Evolutionary conservation across 2,888 invertebrate species (phyloP).

Genomic region (Ormyrus rosae): DNA sequence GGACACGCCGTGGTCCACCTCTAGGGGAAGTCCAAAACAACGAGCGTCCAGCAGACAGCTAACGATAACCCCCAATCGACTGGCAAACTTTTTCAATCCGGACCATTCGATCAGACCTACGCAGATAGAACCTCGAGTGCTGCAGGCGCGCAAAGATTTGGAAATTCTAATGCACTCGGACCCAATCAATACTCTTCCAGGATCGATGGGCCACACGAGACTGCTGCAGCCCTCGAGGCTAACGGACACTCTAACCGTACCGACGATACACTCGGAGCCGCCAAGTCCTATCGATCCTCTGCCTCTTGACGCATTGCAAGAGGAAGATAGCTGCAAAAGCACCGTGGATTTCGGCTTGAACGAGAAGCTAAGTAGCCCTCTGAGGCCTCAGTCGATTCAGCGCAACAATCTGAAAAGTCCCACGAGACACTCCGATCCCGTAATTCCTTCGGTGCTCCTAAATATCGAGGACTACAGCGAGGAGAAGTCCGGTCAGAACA

Average conservation of each 20-base stretch:
- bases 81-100: conserved; percentile 62
- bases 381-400: conserved; percentile 17
- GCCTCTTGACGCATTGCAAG: conserved; percentile 62
- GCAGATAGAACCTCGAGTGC: conserved; percentile 39
- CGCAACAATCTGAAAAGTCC: conserved; percentile 58
- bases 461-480: conserved; percentile 68
- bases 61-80: conserved; percentile 67
- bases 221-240: conserved; percentile 61
- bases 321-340: conserved; percentile 57
- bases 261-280: conserved; percentile 71
- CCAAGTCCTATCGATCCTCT: conserved; percentile 70
- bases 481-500: conserved; percentile 5
- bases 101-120: conserved; percentile 52
- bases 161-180: conserved; percentile 65
- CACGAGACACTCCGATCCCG: conserved; percentile 66
- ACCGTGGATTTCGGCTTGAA: neutral
- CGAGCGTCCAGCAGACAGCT: conserved; percentile 61
- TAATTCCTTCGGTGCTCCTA: conserved; percentile 67
- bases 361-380: neutral
- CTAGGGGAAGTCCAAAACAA: conserved; percentile 57
- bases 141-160: conserved; percentile 58
- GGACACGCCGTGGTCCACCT: conserved; percentile 49
- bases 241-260: conserved; percentile 64
- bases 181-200: conserved; percentile 56
- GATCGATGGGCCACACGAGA: conserved; percentile 56